A percentile compares a stretch with the other conserved stretches of the same genome.
These are phyloP conservation scores for Oreortyx pictus DNA, from an alignment of 2,797 vertebrate species.

Conservation along the genomic window DNA sequence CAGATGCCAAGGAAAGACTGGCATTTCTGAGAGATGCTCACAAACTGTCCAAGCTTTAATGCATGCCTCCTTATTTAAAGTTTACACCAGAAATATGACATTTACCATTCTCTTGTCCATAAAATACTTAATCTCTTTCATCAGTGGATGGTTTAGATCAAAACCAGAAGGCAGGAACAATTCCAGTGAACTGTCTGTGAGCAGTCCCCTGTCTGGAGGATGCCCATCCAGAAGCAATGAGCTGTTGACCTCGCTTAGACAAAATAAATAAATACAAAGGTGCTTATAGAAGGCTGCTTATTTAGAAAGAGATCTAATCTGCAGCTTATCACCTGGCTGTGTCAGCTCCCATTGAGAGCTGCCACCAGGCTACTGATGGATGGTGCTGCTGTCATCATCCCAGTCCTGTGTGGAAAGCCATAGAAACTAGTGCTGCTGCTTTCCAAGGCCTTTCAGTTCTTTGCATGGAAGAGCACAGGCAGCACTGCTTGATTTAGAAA, in stretches of 20 bases:
- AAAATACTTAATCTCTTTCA: slow-evolving; percentile 53
- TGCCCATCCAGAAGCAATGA: slow-evolving; percentile 21
- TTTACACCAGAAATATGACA: slow-evolving; percentile 62
- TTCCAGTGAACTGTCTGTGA: neutral
- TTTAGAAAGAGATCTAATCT: slow-evolving; percentile 4
- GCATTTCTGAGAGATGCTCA: slow-evolving; percentile 41
- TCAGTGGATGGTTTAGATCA: slow-evolving; percentile 57
- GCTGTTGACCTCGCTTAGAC: neutral
- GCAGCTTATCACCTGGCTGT: neutral
- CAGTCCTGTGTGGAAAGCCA: neutral
- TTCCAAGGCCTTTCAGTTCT: neutral
- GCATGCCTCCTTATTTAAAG: slow-evolving; percentile 31
- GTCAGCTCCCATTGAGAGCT: neutral
- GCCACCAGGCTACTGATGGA: neutral
- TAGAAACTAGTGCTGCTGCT: neutral
- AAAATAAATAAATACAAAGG: neutral
- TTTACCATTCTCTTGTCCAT: slow-evolving; percentile 61
- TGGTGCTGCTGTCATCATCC: neutral
- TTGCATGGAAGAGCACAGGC: neutral
- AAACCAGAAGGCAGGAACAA: slow-evolving; percentile 61
- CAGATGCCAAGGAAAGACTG: slow-evolving; percentile 46
- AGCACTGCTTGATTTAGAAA: neutral
- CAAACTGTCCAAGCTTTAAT: slow-evolving; percentile 40
- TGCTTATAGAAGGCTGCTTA: neutral
- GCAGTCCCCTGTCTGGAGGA: neutral